A percentile compares a stretch with the other conserved stretches of the same genome.
These are phyloP conservation scores for Chelmon rostratus DNA, from an alignment of 2,797 vertebrate genomes.

Conservation along the genomic window DNA sequence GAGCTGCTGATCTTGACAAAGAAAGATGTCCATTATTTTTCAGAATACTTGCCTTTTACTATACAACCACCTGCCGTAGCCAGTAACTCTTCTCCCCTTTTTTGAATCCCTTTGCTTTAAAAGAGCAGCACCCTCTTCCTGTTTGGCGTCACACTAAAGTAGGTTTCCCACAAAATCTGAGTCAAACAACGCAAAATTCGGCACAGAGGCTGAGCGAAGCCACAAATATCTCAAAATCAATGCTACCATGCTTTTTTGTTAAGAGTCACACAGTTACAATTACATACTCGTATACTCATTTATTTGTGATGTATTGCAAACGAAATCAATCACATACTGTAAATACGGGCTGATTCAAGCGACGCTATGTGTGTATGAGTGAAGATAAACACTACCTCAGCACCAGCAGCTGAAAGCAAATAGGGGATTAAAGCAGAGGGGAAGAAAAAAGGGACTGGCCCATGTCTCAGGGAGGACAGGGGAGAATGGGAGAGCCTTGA, in stretches of 20 bases:
- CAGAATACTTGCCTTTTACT: neutral
- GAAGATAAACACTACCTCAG: slow-evolving; percentile 52
- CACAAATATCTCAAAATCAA: slow-evolving; percentile 14
- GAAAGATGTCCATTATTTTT: neutral
- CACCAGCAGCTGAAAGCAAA: slow-evolving; percentile 56
- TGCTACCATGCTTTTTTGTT: neutral
- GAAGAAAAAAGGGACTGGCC: slow-evolving; percentile 48
- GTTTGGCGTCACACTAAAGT: neutral
- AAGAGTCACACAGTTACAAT: no score
- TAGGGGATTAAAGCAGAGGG: slow-evolving; percentile 57
- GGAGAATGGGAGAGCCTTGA: slow-evolving; percentile 45
- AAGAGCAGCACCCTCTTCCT: neutral
- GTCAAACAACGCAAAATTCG: neutral
- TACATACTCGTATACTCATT: slow-evolving; percentile 7
- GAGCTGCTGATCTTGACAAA: slow-evolving; percentile 1
- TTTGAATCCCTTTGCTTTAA: neutral
- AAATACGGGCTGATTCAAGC: slow-evolving; percentile 37
- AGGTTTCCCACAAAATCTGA: neutral
- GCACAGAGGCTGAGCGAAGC: neutral
- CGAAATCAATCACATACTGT: slow-evolving; percentile 40
- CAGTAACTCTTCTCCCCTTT: neutral
- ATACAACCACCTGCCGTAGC: neutral
- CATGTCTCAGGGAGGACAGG: slow-evolving; percentile 47
- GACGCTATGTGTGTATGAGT: slow-evolving; percentile 34
- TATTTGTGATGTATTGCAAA: slow-evolving; percentile 27